Percentiles rank a stretch among this genome's conserved stretches.
phyloP scores from a whole-genome alignment of 2,113 vertebrate species.

The Camarhynchus parvulus region DNA sequence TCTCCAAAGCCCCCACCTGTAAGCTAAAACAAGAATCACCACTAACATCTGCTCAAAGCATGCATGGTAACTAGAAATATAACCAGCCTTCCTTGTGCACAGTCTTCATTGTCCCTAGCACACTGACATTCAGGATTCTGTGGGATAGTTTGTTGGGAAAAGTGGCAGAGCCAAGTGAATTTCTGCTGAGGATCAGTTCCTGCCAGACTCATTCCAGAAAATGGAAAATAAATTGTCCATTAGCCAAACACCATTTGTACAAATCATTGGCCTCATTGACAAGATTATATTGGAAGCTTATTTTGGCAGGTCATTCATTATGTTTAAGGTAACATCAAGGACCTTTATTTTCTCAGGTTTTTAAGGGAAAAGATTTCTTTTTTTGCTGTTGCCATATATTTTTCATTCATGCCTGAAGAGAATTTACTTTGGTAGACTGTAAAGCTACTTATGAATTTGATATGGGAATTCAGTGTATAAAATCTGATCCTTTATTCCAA shows the following conservation, averaged over 20 bases:
- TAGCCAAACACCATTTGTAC: neutral
- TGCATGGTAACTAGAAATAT: neutral
- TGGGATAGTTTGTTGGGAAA: neutral
- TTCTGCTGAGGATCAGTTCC: neutral
- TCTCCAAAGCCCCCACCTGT: neutral
- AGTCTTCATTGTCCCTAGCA: neutral
- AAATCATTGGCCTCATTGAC: neutral
- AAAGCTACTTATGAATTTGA: neutral
- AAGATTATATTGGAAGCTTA: neutral
- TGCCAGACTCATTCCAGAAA: neutral
- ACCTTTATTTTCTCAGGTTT: neutral
- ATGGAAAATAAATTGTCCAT: neutral
- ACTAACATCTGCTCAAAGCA: neutral
- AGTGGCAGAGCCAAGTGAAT: neutral
- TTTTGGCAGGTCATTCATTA: neutral
- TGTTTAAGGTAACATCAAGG: neutral
- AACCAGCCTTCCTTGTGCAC: neutral
- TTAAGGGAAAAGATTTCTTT: neutral
- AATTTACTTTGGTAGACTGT: neutral
- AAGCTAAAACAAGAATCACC: neutral
- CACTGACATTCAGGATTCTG: neutral
- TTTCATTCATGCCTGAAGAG: neutral
- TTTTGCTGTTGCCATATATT: neutral
- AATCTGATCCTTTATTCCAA: neutral
- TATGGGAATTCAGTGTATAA: neutral